phyloP scores from a whole-genome alignment of 92 coral and sea anemone species.

The Heliopora coerulea region DNA sequence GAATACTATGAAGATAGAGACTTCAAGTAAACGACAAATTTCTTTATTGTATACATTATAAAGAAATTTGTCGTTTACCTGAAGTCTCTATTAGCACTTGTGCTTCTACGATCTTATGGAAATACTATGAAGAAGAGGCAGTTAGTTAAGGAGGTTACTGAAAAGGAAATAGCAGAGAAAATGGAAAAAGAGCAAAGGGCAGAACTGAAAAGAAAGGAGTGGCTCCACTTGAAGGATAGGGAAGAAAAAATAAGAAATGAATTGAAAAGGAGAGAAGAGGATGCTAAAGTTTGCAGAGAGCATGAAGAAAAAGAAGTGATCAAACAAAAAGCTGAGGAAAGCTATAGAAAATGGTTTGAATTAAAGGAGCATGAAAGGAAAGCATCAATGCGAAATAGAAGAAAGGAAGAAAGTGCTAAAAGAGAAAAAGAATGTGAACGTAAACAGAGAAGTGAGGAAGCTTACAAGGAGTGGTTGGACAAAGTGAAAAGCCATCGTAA shows the following conservation, averaged over 20 bases:
- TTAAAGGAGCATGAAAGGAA: conserved; percentile 57
- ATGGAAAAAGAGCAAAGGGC: conserved; percentile 47
- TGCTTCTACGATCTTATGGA: too few species aligned
- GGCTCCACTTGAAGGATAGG: conserved; percentile 45
- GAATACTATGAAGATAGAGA: too few species aligned
- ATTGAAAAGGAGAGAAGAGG: conserved; percentile 44
- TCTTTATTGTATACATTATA: too few species aligned
- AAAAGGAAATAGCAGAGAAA: conserved; percentile 50
- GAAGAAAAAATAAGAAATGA: conserved; percentile 53
- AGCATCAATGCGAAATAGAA: conserved; percentile 51
- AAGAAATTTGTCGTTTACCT: too few species aligned
- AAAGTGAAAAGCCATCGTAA: conserved; percentile 58
- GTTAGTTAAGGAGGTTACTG: conserved; percentile 43
- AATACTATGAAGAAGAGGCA: conserved; percentile 52
- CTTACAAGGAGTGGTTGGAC: conserved; percentile 76
- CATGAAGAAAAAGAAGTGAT: conserved; percentile 57
- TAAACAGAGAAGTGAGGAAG: conserved; percentile 69
- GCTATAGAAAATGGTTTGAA: conserved; percentile 67
- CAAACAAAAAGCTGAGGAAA: conserved; percentile 66
- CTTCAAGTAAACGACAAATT: too few species aligned
- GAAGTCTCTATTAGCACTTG: too few species aligned
- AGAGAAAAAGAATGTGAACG: conserved; percentile 72
- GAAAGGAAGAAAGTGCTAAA: conserved; percentile 51
- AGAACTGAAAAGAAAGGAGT: conserved; percentile 49
- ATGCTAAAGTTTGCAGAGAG: conserved; percentile 38